These are phyloP conservation scores for Oryzias javanicus DNA, from an alignment of 2,113 vertebrate species.

Conservation along the genomic window DNA sequence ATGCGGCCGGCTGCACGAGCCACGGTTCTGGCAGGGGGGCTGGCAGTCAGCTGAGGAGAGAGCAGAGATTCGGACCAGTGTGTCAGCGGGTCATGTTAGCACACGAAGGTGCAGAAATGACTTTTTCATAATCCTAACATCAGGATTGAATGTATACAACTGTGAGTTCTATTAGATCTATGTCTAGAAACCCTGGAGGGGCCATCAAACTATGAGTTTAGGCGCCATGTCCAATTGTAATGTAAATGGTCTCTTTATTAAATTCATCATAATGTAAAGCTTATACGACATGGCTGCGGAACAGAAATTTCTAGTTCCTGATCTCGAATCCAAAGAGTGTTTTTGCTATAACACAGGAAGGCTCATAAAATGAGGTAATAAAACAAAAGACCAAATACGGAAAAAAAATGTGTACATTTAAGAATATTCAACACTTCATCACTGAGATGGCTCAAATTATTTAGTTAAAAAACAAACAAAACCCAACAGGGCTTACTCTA, in stretches of 20 bases:
- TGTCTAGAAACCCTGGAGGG: conserved; percentile 40
- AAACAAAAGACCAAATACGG: conserved; percentile 33
- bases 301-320: conserved; percentile 32
- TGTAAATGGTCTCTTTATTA: conserved; percentile 55
- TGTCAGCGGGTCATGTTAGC: conserved; percentile 49
- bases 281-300: conserved; percentile 17
- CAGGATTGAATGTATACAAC: conserved; percentile 55
- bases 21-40: conserved; percentile 81
- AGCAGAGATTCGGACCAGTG: conserved; percentile 55
- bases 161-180: conserved; percentile 53
- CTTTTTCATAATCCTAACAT: conserved; percentile 42
- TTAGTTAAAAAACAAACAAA: conserved; percentile 54
- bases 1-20: conserved; percentile 80
- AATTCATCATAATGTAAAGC: conserved; percentile 49
- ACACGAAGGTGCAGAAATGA: conserved; percentile 40
- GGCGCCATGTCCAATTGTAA: conserved; percentile 53
- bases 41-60: conserved; percentile 78
- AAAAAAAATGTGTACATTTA: conserved; percentile 10
- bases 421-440: conserved; percentile 57
- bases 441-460: conserved; percentile 35
- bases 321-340: conserved; percentile 31
- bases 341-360: conserved; percentile 40
- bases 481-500: conserved; percentile 25
- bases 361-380: conserved; percentile 48
- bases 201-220: conserved; percentile 58